These are phyloP conservation scores for Limonius californicus DNA, from an alignment of 1,140 invertebrate species.

Conservation along the genomic window DNA sequence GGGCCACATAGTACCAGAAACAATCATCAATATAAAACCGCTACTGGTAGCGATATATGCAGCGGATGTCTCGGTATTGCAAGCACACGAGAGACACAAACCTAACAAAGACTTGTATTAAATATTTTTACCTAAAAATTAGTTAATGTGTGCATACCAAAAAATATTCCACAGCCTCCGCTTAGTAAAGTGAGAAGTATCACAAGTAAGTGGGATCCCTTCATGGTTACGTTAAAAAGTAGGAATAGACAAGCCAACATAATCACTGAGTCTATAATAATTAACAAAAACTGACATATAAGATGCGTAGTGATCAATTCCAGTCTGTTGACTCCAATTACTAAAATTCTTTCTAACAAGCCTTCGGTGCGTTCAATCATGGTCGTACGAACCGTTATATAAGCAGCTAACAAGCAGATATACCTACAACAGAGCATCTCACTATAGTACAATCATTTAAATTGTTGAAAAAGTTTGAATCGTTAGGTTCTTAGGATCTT, in stretches of 20 bases:
- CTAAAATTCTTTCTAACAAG: constrained; percentile 80
- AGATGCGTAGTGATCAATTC: constrained; percentile 83
- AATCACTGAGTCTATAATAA: constrained; percentile 77
- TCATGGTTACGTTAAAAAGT: constrained; percentile 76
- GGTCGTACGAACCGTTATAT: too few relatives aligned
- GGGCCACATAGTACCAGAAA: constrained; percentile 80
- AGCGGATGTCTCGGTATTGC: background rate
- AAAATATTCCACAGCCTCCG: constrained; percentile 91
- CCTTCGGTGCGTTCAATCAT: constrained; percentile 90
- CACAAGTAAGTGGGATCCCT: constrained; percentile 73
- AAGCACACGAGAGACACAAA: background rate
- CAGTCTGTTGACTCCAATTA: constrained; percentile 65
- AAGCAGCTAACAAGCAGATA: too few relatives aligned
- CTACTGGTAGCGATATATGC: constrained; percentile 70
- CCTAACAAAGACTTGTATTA: too few relatives aligned
- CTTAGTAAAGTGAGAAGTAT: constrained; percentile 73
- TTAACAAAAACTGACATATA: constrained; percentile 81
- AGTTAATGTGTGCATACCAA: too few relatives aligned
- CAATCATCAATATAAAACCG: constrained; percentile 84
- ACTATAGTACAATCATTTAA: too few relatives aligned
- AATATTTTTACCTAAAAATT: too few relatives aligned
- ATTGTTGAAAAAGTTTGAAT: too few relatives aligned
- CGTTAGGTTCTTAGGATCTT: too few relatives aligned
- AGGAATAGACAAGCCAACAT: constrained; percentile 80
- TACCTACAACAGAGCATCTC: too few relatives aligned